These are phyloP conservation scores for Selenia dentaria DNA, from an alignment of 2,888 invertebrate genomes.

Conservation along the genomic window DNA sequence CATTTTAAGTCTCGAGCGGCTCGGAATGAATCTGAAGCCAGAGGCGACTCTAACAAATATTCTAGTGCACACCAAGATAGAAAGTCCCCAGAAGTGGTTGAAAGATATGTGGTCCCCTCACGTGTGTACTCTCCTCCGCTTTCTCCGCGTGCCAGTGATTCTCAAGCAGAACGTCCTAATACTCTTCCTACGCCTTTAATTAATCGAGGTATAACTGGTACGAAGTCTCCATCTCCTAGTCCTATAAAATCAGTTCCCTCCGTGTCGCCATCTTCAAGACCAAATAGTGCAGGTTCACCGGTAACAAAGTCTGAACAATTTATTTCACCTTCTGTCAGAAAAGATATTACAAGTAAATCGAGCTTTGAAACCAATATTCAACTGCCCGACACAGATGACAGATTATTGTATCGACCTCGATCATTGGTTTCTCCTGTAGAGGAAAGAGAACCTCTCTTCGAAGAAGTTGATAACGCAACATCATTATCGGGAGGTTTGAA, in stretches of 20 bases:
- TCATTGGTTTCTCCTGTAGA: slow-evolving; percentile 54
- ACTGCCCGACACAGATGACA: slow-evolving; percentile 45
- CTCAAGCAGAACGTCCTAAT: slow-evolving; percentile 68
- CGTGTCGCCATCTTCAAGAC: slow-evolving; percentile 59
- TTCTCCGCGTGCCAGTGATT: slow-evolving; percentile 85
- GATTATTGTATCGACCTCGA: slow-evolving; percentile 47
- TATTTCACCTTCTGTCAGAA: slow-evolving; percentile 51
- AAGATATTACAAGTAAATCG: slow-evolving; percentile 56
- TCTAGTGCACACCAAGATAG: slow-evolving; percentile 62
- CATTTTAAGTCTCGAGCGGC: slow-evolving; percentile 91
- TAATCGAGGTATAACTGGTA: slow-evolving; percentile 61
- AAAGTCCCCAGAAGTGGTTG: slow-evolving; percentile 67
- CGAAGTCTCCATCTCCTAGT: slow-evolving; percentile 76
- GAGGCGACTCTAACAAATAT: slow-evolving; percentile 63
- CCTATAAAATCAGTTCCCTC: slow-evolving; percentile 65
- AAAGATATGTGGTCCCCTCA: slow-evolving; percentile 70
- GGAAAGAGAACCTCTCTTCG: slow-evolving; percentile 42
- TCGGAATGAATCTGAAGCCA: slow-evolving; percentile 63
- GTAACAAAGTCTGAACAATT: slow-evolving; percentile 53
- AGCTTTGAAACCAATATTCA: slow-evolving; percentile 40
- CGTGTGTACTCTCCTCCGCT: slow-evolving; percentile 81
- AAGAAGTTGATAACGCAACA: slow-evolving; percentile 41
- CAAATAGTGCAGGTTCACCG: slow-evolving; percentile 54
- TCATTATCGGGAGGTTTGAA: slow-evolving; percentile 45
- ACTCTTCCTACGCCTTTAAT: slow-evolving; percentile 70